Base-by-base conservation (phyloP, 1,140 invertebrate species). In the Drosophila neocordata region DNA sequence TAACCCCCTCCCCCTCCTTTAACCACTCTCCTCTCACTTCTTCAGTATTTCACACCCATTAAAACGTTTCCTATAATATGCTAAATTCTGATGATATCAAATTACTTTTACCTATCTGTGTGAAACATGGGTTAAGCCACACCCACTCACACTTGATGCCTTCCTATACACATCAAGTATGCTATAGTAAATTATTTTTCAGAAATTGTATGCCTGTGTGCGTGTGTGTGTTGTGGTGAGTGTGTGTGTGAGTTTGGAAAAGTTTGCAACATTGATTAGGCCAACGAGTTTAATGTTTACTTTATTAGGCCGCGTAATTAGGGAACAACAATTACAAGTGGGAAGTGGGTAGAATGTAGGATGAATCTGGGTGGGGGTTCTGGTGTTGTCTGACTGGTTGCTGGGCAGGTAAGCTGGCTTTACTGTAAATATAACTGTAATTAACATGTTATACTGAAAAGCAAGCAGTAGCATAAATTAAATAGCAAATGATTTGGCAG, bases 271-370 rank as follows among this genome's bases (percentile, higher is more conserved):
- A 87, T 87, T 87, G 83, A 87, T 87, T 87, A 88, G 83, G 75
- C 63, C 78, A 72, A 82, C 74, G 78, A 56, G 78, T 88, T 79
- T 77, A 88, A 83, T 87, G 76, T 88, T 88, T 83, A 87, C 83
- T 88, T 83, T 87, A 87, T 88, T 87, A 87, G 72, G 83, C 81
- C 74, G 78, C 75, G 79, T 78, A 88, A 87, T 87, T 87, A 82
- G 68, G 68, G 74, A 71, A 52, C 55, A 70, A 61, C 66, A 56
- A 69, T 73, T 77, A 77, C 51, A 60, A 59, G 65, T 44, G 63
- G 65, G 70, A 24, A 4, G n/a, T n/a, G 22, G 22, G 4, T 24
- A 24, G 22, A 24, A 34, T 44, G 34, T 12, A 41, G 41, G 15
- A 15, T 18, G 15, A 20, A 20, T 2, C 5, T 15, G 55, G 22